Percentiles rank a stretch among this genome's conserved stretches.
These are phyloP conservation scores for Shargacucullia verbasci DNA, from an alignment of 2,888 invertebrate genomes.

Conservation along the genomic window DNA sequence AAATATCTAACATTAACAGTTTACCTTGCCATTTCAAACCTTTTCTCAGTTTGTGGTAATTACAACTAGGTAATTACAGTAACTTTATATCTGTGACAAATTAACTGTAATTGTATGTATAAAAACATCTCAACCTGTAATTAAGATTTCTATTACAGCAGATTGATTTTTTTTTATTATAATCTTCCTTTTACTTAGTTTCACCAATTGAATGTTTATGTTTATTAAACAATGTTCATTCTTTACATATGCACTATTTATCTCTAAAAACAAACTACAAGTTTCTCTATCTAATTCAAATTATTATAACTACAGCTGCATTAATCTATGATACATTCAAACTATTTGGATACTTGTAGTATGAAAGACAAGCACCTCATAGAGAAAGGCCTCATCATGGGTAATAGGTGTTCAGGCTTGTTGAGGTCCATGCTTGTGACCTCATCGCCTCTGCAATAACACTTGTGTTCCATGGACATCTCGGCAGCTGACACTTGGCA, in stretches of 20 bases:
- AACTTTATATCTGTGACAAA: not conserved
- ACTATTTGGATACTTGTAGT: constrained; percentile 4
- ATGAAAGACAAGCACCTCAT: constrained; percentile 73
- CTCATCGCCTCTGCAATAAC: constrained; percentile 83
- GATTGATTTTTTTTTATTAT: too few relatives aligned
- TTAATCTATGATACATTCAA: not conserved
- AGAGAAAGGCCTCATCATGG: constrained; percentile 86
- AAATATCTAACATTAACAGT: not conserved
- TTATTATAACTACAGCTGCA: not conserved
- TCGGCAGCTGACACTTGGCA: constrained; percentile 67
- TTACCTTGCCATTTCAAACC: not conserved
- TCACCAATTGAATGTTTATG: too few relatives aligned
- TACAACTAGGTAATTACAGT: not conserved
- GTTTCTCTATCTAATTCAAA: not conserved
- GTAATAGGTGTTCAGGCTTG: constrained; percentile 81
- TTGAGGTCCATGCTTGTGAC: constrained; percentile 72
- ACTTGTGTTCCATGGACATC: constrained; percentile 82
- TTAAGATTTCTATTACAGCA: not conserved
- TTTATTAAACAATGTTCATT: too few relatives aligned
- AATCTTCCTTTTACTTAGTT: too few relatives aligned
- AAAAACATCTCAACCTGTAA: not conserved
- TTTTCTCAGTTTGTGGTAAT: not conserved
- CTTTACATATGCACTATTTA: too few relatives aligned
- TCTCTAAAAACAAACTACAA: not conserved
- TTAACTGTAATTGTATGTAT: not conserved